These are phyloP conservation scores for Varecia variegata DNA, from an alignment of 2,797 vertebrate genomes.

Conservation along the genomic window DNA sequence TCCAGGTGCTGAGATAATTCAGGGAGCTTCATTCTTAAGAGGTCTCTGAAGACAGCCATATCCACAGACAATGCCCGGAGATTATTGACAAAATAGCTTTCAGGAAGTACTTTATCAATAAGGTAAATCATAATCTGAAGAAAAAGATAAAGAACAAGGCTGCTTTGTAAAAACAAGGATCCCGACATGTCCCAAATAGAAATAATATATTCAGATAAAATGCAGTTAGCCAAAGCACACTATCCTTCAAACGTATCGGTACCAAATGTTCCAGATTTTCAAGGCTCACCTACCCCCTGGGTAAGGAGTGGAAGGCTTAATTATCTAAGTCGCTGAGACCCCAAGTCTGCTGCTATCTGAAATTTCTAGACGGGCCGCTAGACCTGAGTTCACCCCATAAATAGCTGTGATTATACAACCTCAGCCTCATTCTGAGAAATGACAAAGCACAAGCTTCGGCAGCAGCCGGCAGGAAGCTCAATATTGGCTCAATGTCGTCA, in stretches of 20 bases:
- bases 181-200: neutral
- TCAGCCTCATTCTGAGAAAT: neutral
- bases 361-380: neutral
- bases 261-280: constrained; percentile 8
- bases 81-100: constrained; percentile 99
- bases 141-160: constrained; percentile 47
- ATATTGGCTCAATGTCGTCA: neutral
- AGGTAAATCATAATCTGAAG: constrained; percentile 98
- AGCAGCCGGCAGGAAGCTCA: neutral
- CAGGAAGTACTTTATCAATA: constrained; percentile 98
- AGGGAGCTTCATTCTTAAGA: constrained; percentile 94
- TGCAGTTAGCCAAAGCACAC: neutral
- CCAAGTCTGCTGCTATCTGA: neutral
- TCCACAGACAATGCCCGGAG: constrained; percentile 97
- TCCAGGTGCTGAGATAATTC: constrained; percentile 96
- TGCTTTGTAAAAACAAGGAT: neutral
- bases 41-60: constrained; percentile 99
- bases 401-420: neutral
- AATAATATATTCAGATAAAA: neutral
- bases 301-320: neutral
- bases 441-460: neutral
- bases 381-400: neutral
- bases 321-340: constrained; percentile 25
- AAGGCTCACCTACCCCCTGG: neutral
- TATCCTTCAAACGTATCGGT: neutral